Conservation (phyloP, 2,888 invertebrate genomes). For the Hemicrepidius hirtus region DNA sequence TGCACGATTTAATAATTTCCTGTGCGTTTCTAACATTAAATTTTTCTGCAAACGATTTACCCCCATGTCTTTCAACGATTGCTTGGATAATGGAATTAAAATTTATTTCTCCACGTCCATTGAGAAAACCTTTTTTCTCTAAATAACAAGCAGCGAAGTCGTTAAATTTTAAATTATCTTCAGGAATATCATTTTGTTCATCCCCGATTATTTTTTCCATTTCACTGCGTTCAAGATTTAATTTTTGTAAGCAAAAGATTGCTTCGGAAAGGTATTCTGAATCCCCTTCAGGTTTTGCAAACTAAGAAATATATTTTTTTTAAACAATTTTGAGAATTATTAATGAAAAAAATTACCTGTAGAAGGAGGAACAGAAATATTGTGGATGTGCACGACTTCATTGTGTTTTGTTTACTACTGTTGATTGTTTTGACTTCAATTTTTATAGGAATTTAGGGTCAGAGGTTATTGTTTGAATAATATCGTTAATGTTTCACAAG, state of each 20-base stretch:
- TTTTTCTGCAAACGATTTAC: background rate
- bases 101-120: conserved; percentile 15
- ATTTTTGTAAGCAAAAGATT: background rate
- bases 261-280: background rate
- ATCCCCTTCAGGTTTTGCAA: background rate
- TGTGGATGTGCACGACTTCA: too few relatives aligned
- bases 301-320: background rate
- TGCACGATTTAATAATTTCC: background rate
- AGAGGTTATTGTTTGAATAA: too few relatives aligned
- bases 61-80: background rate
- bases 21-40: background rate
- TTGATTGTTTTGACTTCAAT: too few relatives aligned
- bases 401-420: too few relatives aligned
- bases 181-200: conserved; percentile 4
- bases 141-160: conserved; percentile 17
- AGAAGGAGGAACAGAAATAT: too few relatives aligned
- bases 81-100: background rate
- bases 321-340: too few relatives aligned
- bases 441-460: too few relatives aligned
- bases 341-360: too few relatives aligned
- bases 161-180: conserved; percentile 10
- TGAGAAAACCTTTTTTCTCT: conserved; percentile 5
- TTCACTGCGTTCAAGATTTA: background rate
- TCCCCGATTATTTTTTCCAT: background rate
- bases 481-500: too few relatives aligned